These are phyloP conservation scores for Lates japonicus DNA, from an alignment of 2,797 vertebrate species.

Conservation along the genomic window DNA sequence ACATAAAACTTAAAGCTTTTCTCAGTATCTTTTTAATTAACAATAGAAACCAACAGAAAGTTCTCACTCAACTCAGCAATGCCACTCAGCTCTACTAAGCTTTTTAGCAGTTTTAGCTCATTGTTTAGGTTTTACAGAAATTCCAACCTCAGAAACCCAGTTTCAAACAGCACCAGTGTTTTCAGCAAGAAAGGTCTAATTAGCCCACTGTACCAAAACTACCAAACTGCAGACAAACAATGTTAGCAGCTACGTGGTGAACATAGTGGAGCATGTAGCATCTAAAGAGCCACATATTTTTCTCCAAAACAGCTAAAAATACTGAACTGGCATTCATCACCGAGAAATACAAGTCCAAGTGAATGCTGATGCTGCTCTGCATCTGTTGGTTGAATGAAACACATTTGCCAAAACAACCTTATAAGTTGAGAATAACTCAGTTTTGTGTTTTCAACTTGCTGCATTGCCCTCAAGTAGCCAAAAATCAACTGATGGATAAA, in stretches of 20 bases:
- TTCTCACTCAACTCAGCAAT: background rate
- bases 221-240: background rate
- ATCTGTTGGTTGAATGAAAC: background rate
- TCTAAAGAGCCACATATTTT: background rate
- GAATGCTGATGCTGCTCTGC: background rate
- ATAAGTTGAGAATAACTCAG: background rate
- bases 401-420: background rate
- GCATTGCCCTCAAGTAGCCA: background rate
- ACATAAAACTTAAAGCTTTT: background rate
- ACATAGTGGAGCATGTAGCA: background rate
- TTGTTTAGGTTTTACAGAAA: background rate
- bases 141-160: background rate
- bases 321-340: slow-evolving; percentile 18
- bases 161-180: background rate
- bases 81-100: background rate
- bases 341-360: slow-evolving; percentile 10
- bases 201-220: background rate
- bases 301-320: background rate
- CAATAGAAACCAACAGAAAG: slow-evolving; percentile 12
- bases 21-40: slow-evolving; percentile 2
- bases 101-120: background rate
- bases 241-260: background rate
- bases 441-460: background rate
- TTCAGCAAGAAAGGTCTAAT: background rate
- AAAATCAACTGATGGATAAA: slow-evolving; percentile 5